Evolutionary conservation across 2,113 vertebrate species (phyloP).

Genomic region (Petroica traversi): DNA sequence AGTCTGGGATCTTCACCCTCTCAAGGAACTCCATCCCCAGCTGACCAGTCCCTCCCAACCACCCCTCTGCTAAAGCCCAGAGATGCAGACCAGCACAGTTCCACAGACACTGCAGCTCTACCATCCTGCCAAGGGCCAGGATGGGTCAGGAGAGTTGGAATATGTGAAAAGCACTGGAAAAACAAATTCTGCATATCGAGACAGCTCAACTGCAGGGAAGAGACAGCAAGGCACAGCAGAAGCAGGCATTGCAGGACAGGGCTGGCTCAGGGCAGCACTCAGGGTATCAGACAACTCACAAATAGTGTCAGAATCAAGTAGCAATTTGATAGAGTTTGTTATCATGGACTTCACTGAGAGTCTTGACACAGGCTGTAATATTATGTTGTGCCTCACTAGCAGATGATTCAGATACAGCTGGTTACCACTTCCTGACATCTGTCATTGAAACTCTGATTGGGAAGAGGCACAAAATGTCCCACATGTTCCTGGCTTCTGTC

Average conservation of each 20-base stretch:
- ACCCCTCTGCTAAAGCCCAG: not conserved
- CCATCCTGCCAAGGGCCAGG: not conserved
- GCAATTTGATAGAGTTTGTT: not conserved
- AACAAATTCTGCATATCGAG: not conserved
- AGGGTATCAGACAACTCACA: not conserved
- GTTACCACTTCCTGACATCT: not conserved
- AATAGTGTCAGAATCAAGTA: not conserved
- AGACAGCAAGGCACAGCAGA: not conserved
- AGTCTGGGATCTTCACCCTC: not conserved
- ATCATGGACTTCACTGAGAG: not conserved
- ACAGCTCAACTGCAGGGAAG: not conserved
- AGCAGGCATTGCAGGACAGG: not conserved
- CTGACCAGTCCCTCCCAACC: not conserved
- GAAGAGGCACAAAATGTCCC: not conserved
- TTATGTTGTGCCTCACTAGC: not conserved
- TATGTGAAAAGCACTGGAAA: not conserved
- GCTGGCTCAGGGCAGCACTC: not conserved
- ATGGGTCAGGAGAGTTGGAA: not conserved
- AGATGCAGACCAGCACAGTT: not conserved
- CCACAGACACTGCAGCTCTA: accelerated
- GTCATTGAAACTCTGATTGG: not conserved
- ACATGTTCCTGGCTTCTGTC: not conserved
- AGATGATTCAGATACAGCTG: not conserved
- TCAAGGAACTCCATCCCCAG: not conserved
- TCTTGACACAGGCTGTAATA: not conserved